A percentile compares a stretch with the other conserved stretches of the same genome.
Conservation (phyloP, 2,113 vertebrate genomes). For the Eclectus roratus region DNA sequence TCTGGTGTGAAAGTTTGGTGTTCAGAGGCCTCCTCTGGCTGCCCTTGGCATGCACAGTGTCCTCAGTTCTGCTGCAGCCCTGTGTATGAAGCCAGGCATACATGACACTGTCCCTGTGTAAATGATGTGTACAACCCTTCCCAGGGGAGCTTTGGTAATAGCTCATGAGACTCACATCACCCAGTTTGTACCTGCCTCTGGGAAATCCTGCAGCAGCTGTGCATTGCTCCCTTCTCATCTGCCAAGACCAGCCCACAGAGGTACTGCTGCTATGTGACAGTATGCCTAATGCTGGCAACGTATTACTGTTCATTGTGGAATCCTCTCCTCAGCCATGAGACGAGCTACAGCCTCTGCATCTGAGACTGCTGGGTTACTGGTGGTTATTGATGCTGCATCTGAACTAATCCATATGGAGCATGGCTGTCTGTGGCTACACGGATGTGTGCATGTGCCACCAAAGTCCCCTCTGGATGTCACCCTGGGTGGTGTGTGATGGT, state of each 20-base stretch:
- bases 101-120: accelerated
- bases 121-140: background rate
- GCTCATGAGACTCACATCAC: background rate
- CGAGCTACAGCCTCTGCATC: background rate
- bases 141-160: background rate
- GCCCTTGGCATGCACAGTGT: accelerated
- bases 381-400: background rate
- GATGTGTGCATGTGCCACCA: background rate
- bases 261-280: accelerated
- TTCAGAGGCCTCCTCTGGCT: background rate
- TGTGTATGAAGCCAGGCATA: background rate
- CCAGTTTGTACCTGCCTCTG: background rate
- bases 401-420: accelerated
- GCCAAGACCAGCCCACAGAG: background rate
- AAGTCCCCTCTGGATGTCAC: background rate
- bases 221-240: background rate
- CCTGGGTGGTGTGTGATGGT: accelerated
- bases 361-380: background rate
- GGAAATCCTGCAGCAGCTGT: accelerated
- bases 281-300: too few relatives aligned
- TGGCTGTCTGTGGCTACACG: accelerated
- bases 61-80: background rate
- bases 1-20: background rate
- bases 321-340: background rate
- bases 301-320: accelerated